Evolutionary conservation across 2,113 vertebrate genomes (phyloP).

Genomic region (Pachyramphus minor): DNA sequence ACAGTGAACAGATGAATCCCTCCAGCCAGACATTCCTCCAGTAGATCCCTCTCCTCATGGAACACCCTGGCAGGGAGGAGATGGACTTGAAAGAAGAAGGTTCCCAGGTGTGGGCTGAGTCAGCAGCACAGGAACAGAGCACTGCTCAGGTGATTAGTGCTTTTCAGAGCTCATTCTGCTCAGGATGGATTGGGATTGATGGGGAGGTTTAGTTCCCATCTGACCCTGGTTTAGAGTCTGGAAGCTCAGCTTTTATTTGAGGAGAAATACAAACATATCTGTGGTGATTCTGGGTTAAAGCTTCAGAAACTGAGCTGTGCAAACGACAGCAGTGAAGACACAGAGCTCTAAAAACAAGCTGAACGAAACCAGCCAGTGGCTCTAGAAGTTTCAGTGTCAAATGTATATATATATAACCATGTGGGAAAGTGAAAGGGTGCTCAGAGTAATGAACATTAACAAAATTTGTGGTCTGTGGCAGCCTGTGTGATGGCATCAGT

Average conservation of each 20-base stretch:
- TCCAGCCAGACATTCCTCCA: background rate
- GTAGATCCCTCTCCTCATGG: background rate
- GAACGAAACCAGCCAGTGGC: background rate
- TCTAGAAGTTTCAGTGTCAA: background rate
- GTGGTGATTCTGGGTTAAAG: background rate
- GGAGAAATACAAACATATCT: background rate
- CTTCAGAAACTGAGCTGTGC: background rate
- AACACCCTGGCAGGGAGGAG: conserved; percentile 7
- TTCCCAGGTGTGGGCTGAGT: conserved; percentile 72
- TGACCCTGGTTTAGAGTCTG: rapidly evolving
- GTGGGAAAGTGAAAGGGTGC: background rate
- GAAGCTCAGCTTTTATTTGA: background rate
- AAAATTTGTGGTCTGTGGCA: background rate
- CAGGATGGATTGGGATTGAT: background rate
- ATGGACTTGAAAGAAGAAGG: conserved; percentile 78
- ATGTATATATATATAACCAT: background rate
- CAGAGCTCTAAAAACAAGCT: background rate
- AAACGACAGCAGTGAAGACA: background rate
- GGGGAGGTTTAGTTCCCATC: background rate
- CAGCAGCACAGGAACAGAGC: conserved; percentile 71
- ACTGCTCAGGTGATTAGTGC: conserved; percentile 71
- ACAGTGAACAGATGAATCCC: conserved; percentile 63
- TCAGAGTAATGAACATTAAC: background rate
- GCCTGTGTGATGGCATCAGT: background rate
- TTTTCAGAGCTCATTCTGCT: background rate